Conservation (phyloP, 2,797 vertebrate species). For the Oreochromis mossambicus region DNA sequence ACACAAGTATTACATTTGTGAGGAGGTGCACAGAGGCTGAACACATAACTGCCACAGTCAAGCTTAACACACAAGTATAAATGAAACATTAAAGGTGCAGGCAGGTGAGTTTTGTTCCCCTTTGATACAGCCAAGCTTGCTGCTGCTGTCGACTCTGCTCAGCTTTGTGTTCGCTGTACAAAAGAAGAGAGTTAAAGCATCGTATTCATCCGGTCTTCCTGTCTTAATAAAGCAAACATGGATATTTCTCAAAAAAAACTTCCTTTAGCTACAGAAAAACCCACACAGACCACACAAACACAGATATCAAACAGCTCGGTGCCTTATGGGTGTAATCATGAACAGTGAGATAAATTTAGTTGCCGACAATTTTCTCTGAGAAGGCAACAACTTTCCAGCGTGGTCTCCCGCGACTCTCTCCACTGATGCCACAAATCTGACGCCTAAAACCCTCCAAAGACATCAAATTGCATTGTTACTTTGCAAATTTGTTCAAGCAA, state of each 20-base stretch:
- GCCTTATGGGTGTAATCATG: slow-evolving; percentile 19
- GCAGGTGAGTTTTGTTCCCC: not conserved
- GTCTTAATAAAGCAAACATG: not conserved
- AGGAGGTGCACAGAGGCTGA: not conserved
- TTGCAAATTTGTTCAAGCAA: slow-evolving; percentile 80
- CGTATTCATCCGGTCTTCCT: not conserved
- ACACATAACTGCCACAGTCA: not conserved
- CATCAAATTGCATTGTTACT: slow-evolving; percentile 75
- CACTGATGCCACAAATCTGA: slow-evolving; percentile 18
- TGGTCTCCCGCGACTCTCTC: slow-evolving; percentile 13
- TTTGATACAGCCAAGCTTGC: not conserved
- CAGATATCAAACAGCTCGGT: not conserved
- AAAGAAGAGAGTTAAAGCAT: not conserved
- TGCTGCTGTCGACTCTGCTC: not conserved
- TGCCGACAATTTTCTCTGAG: not conserved
- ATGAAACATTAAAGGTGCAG: not conserved
- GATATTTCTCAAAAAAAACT: not conserved
- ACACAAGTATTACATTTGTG: not conserved
- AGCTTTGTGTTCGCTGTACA: not conserved
- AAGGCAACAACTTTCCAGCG: slow-evolving; percentile 15
- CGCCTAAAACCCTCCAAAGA: slow-evolving; percentile 37
- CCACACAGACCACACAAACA: not conserved
- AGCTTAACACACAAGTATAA: not conserved
- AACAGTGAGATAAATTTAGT: slow-evolving; percentile 44
- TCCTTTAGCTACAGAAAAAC: not conserved